Conservation (phyloP, 2,888 invertebrate genomes). For the Conomelus anceps region DNA sequence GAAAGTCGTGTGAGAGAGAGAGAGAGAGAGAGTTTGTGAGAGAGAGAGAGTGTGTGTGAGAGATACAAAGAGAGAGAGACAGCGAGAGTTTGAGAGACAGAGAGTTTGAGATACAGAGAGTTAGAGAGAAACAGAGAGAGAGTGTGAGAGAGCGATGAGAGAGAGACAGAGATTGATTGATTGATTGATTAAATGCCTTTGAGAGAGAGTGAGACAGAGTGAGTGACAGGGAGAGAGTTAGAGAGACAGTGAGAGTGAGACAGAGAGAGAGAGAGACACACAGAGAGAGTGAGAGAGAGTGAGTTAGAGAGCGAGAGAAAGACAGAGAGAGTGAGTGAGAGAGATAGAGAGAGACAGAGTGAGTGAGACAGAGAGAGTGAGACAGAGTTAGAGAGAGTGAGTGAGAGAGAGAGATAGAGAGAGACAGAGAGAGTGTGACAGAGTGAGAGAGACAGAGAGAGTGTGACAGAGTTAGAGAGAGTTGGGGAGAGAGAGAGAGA, state of each 20-base stretch:
- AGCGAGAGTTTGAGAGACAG: neutral
- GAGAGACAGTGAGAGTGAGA: neutral
- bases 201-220: neutral
- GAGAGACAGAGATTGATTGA: neutral
- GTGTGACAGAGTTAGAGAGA: no score
- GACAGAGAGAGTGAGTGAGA: neutral
- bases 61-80: neutral
- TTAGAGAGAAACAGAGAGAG: neutral
- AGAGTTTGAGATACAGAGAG: neutral
- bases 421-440: neutral
- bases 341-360: no score
- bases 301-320: no score
- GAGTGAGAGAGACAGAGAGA: neutral
- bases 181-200: no score
- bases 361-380: no score
- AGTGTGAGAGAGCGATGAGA: neutral
- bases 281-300: neutral
- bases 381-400: no score
- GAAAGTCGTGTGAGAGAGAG: no score
- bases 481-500: no score
- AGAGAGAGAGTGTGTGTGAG: no score
- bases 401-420: neutral
- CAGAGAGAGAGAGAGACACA: neutral
- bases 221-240: neutral
- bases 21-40: no score